Conservation (phyloP, 2,113 vertebrate species). For the Mastomys coucha region DNA sequence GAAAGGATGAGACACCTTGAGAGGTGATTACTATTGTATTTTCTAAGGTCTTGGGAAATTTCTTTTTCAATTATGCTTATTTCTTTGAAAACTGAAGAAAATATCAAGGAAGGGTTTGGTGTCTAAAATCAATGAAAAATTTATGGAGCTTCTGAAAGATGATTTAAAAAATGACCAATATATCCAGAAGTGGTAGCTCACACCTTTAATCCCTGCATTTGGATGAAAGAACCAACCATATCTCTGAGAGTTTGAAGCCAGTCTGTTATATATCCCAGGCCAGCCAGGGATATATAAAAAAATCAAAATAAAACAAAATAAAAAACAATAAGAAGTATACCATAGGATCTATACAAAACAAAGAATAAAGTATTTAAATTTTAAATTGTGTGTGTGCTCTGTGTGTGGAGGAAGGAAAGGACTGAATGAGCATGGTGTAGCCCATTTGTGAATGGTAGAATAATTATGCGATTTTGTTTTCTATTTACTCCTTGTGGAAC, state of each 20-base stretch:
- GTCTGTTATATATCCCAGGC: background rate
- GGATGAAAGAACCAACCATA: background rate
- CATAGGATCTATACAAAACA: background rate
- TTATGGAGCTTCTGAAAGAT: background rate
- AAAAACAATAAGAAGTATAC: background rate
- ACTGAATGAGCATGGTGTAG: background rate
- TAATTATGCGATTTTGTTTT: no score
- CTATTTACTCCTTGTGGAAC: background rate
- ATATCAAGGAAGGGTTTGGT: background rate
- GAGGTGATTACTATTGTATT: background rate
- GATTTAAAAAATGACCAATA: background rate
- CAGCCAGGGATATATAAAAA: background rate
- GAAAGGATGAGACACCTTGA: background rate
- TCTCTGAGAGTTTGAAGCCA: background rate
- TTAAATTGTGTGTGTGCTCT: background rate
- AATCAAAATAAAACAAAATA: background rate
- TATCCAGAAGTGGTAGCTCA: background rate
- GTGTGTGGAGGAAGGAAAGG: fast-evolving
- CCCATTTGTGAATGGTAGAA: background rate
- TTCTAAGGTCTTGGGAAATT: background rate
- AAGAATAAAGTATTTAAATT: background rate
- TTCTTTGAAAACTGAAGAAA: background rate
- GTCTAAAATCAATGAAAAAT: background rate
- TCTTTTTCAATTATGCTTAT: background rate
- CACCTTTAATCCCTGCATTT: background rate